A percentile compares a stretch with the other conserved stretches of the same genome.
phyloP scores from a whole-genome alignment of 2,113 vertebrate species.

The Regulus satrapa region DNA sequence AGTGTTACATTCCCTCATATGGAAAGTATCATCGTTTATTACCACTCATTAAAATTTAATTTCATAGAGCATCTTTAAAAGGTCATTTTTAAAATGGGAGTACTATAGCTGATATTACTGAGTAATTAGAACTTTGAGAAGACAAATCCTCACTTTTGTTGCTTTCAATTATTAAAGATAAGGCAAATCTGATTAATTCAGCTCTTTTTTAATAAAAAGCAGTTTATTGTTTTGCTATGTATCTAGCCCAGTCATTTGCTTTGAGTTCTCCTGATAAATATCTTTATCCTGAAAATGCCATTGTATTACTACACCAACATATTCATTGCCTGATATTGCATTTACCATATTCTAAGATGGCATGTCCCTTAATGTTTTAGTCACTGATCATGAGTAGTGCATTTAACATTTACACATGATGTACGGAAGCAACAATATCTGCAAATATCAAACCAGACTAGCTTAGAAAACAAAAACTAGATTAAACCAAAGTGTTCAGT shows the following conservation, averaged over 20 bases:
- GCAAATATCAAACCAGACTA: not conserved
- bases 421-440: not conserved
- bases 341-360: not conserved
- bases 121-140: constrained; percentile 31
- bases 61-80: constrained; percentile 60
- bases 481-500: not conserved
- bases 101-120: constrained; percentile 16
- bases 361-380: not conserved
- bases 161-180: constrained; percentile 23
- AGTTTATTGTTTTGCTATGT: not conserved
- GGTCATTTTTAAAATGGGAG: constrained; percentile 48
- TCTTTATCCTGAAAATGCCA: not conserved
- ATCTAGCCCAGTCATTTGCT: not conserved
- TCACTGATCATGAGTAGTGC: too few species aligned
- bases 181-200: not conserved
- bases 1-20: constrained; percentile 8
- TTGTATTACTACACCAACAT: not conserved
- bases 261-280: not conserved
- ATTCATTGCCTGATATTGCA: not conserved
- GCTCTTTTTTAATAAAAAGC: not conserved
- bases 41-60: constrained; percentile 67
- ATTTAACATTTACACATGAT: not conserved
- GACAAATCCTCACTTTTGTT: constrained; percentile 22
- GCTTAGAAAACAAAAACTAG: not conserved
- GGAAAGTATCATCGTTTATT: constrained; percentile 48